Percentiles rank a stretch among this genome's conserved stretches.
These are phyloP conservation scores for Zosterops hypoxanthus DNA, from an alignment of 2,113 vertebrate species.

Conservation along the genomic window DNA sequence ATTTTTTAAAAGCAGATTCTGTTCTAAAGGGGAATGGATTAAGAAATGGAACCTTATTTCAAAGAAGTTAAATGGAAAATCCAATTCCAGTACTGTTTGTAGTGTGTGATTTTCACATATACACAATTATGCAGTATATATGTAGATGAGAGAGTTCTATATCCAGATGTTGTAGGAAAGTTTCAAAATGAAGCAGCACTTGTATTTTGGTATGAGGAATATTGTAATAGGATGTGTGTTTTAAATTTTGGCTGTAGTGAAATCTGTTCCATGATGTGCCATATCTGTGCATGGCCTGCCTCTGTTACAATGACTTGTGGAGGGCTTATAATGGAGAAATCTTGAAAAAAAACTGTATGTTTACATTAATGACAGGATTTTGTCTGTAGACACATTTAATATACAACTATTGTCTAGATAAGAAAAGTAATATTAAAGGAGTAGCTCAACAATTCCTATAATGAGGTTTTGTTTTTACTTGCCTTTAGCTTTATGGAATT, in stretches of 20 bases:
- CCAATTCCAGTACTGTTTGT: not conserved
- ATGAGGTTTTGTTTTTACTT: not conserved
- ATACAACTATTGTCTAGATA: not conserved
- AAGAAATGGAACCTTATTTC: not conserved
- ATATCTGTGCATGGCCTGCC: not conserved
- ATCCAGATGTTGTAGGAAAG: not conserved
- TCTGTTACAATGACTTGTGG: not conserved
- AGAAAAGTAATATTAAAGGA: not conserved
- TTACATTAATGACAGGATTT: not conserved
- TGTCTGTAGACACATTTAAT: not conserved
- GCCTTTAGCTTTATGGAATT: not conserved
- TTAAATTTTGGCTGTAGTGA: not conserved
- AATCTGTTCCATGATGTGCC: not conserved
- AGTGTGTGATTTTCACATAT: not conserved
- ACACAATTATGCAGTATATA: not conserved
- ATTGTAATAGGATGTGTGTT: not conserved
- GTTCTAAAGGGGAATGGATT: not conserved
- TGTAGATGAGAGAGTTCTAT: not conserved
- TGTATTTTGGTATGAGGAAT: not conserved
- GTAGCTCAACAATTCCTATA: not conserved
- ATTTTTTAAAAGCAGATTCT: not conserved
- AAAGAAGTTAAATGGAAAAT: conserved; percentile 30
- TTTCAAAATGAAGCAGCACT: not conserved
- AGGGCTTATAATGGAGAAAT: not conserved
- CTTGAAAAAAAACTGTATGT: not conserved